These are phyloP conservation scores for Druceiella hillmani DNA, from an alignment of 2,888 invertebrate genomes.

Conservation along the genomic window DNA sequence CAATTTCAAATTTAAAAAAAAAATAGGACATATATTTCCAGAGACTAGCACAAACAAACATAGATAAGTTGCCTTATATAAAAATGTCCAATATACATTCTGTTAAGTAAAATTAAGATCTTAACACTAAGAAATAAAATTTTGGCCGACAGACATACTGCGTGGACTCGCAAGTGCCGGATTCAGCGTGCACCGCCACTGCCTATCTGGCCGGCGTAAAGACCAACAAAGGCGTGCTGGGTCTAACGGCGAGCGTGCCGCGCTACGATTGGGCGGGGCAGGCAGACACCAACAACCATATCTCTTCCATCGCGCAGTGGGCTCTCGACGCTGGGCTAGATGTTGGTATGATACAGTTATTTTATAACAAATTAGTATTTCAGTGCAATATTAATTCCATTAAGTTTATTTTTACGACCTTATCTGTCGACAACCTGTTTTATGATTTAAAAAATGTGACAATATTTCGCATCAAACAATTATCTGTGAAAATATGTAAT, in stretches of 20 bases:
- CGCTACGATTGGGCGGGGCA: slow-evolving; percentile 42
- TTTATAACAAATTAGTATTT: too few relatives aligned
- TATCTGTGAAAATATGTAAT: too few relatives aligned
- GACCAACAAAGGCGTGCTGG: slow-evolving; percentile 41
- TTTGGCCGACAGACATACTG: slow-evolving; percentile 44
- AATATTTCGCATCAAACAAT: too few relatives aligned
- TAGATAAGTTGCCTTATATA: not conserved
- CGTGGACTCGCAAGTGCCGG: slow-evolving; percentile 43
- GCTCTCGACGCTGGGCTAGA: slow-evolving; percentile 47
- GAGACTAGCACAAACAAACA: too few relatives aligned
- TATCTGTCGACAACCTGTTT: too few relatives aligned
- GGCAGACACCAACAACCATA: slow-evolving; percentile 35
- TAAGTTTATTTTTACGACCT: too few relatives aligned
- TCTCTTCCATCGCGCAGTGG: slow-evolving; percentile 50
- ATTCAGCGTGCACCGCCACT: slow-evolving; percentile 51
- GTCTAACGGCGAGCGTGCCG: slow-evolving; percentile 41
- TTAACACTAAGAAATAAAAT: not conserved
- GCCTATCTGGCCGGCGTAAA: slow-evolving; percentile 50
- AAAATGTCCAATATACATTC: not conserved
- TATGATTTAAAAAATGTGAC: too few relatives aligned
- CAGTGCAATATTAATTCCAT: too few relatives aligned
- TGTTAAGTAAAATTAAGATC: not conserved
- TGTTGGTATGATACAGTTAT: slow-evolving; percentile 29
- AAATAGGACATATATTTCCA: too few relatives aligned
- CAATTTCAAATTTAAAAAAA: too few relatives aligned